Percentiles rank a stretch among this genome's conserved stretches.
Evolutionary conservation across 2,888 invertebrate genomes (phyloP).

Genomic region (Pollenia griseotomentosa): DNA sequence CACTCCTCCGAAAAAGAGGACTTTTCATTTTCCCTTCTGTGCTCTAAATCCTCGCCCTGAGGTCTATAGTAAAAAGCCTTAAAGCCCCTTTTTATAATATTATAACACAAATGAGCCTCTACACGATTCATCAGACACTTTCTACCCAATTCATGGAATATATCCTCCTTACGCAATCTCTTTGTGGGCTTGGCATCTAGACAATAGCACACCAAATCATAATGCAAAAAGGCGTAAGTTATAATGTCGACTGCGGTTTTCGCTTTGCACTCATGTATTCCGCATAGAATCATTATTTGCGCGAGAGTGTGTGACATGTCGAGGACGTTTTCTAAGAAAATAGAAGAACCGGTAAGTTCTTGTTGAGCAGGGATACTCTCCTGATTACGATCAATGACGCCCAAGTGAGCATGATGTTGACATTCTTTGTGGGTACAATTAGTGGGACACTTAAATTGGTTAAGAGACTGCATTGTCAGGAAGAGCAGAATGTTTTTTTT

Average conservation of each 20-base stretch:
- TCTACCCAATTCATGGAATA: constrained; percentile 81
- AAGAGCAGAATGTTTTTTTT: neutral
- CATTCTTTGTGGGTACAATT: constrained; percentile 81
- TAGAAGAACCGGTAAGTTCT: constrained; percentile 79
- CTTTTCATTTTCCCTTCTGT: constrained; percentile 74
- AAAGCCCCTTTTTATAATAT: constrained; percentile 81
- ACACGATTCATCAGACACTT: constrained; percentile 83
- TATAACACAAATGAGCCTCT: constrained; percentile 82
- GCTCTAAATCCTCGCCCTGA: constrained; percentile 59
- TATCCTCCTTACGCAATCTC: constrained; percentile 80
- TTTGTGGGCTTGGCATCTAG: constrained; percentile 80
- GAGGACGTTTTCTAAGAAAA: constrained; percentile 81
- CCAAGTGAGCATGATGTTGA: constrained; percentile 80
- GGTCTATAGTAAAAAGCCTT: constrained; percentile 82
- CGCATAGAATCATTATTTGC: constrained; percentile 81
- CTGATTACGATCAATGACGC: constrained; percentile 79
- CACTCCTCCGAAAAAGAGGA: constrained; percentile 79
- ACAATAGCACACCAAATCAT: constrained; percentile 82
- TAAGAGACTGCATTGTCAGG: constrained; percentile 72
- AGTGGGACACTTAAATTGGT: constrained; percentile 79
- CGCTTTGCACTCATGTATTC: constrained; percentile 83
- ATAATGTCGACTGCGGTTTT: constrained; percentile 81
- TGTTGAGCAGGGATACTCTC: constrained; percentile 78
- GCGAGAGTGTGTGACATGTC: constrained; percentile 81
- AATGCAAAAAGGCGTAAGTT: constrained; percentile 81